Evolutionary conservation across 2,888 invertebrate species (phyloP).

Genomic region (Micoletzkya japonica): DNA sequence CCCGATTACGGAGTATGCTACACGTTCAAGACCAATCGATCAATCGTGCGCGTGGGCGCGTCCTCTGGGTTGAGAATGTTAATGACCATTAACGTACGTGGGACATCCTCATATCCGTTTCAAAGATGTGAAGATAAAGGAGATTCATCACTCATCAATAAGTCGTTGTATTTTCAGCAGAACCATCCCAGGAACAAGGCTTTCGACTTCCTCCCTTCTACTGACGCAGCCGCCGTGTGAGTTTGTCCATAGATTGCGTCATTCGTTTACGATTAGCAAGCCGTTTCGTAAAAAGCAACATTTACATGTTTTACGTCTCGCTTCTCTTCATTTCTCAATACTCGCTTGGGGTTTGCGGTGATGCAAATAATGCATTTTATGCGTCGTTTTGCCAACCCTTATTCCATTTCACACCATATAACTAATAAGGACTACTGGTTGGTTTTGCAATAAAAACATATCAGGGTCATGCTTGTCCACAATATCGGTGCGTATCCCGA

Average conservation of each 20-base stretch:
- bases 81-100: slow-evolving; percentile 14
- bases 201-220: slow-evolving; percentile 1
- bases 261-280: neutral
- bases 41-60: neutral
- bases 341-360: no score
- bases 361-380: no score
- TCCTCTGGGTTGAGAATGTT: neutral
- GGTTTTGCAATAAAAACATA: no score
- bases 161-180: no score
- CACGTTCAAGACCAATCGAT: neutral
- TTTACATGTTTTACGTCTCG: neutral
- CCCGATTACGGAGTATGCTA: slow-evolving; percentile 19
- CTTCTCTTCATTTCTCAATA: no score
- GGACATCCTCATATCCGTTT: no score
- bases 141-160: no score
- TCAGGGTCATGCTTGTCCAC: neutral
- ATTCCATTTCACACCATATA: no score
- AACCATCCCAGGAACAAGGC: neutral
- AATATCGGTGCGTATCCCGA: neutral
- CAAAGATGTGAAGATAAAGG: no score
- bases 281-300: neutral
- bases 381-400: no score
- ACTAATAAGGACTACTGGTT: no score
- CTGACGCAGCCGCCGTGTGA: neutral
- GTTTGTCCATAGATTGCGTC: neutral